Percentiles rank a stretch among this genome's conserved stretches.
These are phyloP conservation scores for Sebastiscus albofasciatus DNA, from an alignment of 2,797 vertebrate genomes.

Conservation along the genomic window DNA sequence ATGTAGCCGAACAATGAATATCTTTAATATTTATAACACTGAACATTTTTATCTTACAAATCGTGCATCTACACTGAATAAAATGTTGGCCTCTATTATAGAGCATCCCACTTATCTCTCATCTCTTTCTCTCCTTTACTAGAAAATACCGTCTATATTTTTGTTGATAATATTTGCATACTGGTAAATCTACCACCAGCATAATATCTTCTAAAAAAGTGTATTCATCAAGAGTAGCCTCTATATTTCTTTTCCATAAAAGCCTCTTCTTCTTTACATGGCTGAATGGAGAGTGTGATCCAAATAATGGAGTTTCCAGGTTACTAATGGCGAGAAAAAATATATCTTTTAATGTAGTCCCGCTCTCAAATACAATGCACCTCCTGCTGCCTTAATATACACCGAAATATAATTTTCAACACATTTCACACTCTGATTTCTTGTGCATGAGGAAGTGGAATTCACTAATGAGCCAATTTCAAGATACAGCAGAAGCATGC, in stretches of 20 bases:
- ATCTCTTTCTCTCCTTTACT: background rate
- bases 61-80: background rate
- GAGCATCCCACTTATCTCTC: background rate
- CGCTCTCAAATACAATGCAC: background rate
- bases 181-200: background rate
- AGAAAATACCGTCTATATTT: background rate
- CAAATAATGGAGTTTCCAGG: constrained; percentile 22
- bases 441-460: background rate
- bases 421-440: constrained; percentile 10
- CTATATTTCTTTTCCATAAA: background rate
- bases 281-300: background rate
- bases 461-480: background rate
- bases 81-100: background rate
- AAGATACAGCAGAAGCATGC: background rate
- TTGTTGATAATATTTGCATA: background rate
- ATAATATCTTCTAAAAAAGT: background rate
- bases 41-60: background rate
- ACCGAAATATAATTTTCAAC: background rate
- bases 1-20: constrained; percentile 6
- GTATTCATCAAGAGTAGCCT: background rate
- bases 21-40: constrained; percentile 39
- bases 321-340: constrained; percentile 22
- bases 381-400: background rate
- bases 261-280: background rate
- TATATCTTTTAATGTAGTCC: background rate